A percentile compares a stretch with the other conserved stretches of the same genome.
Evolutionary conservation across 2,113 vertebrate species (phyloP).

Genomic region (Acrocephalus kingi): DNA sequence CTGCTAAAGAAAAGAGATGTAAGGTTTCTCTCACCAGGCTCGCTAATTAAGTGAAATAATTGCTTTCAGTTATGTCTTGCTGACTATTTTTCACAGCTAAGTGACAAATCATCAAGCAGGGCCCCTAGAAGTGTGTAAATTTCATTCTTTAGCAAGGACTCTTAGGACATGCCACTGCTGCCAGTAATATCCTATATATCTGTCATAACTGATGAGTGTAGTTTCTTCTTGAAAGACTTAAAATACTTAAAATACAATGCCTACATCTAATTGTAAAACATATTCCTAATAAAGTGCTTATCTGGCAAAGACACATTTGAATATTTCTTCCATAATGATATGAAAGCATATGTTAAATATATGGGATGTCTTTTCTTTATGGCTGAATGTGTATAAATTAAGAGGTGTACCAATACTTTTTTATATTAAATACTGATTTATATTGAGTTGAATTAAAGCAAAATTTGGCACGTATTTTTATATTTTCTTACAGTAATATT

Average conservation of each 20-base stretch:
- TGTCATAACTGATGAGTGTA: background rate
- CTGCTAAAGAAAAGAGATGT: background rate
- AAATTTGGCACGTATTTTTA: background rate
- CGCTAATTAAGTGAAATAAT: background rate
- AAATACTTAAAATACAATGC: background rate
- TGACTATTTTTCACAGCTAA: background rate
- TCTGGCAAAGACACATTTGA: background rate
- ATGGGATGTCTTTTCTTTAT: background rate
- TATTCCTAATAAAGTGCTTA: background rate
- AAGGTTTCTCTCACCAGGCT: background rate
- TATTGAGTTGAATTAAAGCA: background rate
- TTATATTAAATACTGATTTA: background rate
- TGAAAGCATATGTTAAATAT: background rate
- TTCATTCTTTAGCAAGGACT: background rate
- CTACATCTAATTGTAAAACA: background rate
- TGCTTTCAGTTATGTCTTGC: background rate
- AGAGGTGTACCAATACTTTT: fast-evolving
- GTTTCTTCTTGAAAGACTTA: background rate
- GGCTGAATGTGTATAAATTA: background rate
- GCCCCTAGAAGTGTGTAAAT: background rate
- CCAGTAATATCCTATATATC: background rate
- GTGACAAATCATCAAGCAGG: background rate
- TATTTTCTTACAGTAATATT: background rate
- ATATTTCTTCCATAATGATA: background rate
- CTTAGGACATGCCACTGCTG: background rate